phyloP scores from a whole-genome alignment of 2,888 invertebrate genomes.

The Scrobipalpa costella region DNA sequence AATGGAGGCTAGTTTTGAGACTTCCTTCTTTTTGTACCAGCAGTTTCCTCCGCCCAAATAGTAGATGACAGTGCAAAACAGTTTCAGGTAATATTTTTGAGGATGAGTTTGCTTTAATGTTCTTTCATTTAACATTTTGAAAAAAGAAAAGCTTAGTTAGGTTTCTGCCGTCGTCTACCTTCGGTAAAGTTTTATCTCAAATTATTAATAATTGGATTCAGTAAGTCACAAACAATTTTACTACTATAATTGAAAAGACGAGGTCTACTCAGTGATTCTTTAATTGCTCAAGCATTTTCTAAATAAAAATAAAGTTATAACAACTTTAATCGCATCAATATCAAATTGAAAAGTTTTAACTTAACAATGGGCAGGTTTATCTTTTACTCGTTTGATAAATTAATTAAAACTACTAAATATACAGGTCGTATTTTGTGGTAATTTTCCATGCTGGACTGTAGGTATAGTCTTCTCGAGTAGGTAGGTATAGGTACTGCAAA shows the following conservation, averaged over 20 bases:
- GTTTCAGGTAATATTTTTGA: constrained; percentile 50
- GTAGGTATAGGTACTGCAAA: no score
- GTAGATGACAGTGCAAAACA: constrained; percentile 46
- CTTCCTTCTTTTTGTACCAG: constrained; percentile 49
- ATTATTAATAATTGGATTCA: no score
- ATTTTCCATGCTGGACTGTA: no score
- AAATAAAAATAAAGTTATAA: neutral
- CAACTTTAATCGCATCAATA: neutral
- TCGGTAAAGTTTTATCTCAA: neutral
- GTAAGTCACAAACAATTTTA: no score
- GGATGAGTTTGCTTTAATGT: constrained; percentile 38
- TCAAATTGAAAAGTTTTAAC: neutral
- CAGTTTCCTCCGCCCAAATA: constrained; percentile 50
- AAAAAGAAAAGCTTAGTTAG: neutral
- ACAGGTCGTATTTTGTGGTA: no score
- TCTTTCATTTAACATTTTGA: constrained; percentile 19
- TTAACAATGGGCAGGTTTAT: no score
- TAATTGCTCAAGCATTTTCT: neutral
- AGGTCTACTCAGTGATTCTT: neutral
- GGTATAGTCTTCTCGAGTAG: no score
- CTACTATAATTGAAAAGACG: neutral
- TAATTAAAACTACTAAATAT: no score
- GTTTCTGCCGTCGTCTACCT: neutral
- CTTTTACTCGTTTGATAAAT: no score
- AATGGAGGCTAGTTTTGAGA: constrained; percentile 32